phyloP scores from a whole-genome alignment of 2,113 vertebrate species.

The Sarotherodon lohbergeri region DNA sequence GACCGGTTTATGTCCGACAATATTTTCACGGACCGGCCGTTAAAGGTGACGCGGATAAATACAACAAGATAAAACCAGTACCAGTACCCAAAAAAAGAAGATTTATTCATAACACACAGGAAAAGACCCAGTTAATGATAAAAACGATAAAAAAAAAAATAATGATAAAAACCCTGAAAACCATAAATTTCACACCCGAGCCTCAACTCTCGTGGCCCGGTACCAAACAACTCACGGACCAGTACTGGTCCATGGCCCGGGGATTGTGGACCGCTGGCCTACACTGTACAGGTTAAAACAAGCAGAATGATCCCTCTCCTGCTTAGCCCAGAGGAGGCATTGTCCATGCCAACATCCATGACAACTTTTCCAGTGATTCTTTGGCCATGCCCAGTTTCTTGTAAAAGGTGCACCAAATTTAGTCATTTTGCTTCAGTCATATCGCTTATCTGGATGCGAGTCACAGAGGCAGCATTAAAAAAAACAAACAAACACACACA shows the following conservation, averaged over 20 bases:
- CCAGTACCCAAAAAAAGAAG: neutral
- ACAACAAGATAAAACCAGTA: fast-evolving
- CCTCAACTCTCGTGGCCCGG: fast-evolving
- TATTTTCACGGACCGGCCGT: fast-evolving
- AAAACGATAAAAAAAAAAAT: fast-evolving
- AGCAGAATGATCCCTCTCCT: neutral
- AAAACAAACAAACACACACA: fast-evolving
- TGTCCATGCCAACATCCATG: neutral
- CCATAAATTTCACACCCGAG: fast-evolving
- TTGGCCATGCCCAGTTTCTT: neutral
- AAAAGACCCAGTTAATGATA: fast-evolving
- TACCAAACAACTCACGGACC: neutral
- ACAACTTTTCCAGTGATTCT: neutral
- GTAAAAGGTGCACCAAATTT: neutral
- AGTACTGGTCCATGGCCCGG: fast-evolving
- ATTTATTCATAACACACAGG: neutral
- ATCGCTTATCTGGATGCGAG: fast-evolving
- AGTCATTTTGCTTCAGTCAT: neutral
- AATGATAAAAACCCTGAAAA: fast-evolving
- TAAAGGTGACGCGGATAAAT: fast-evolving
- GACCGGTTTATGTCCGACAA: neutral
- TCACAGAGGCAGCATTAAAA: fast-evolving
- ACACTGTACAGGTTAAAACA: neutral
- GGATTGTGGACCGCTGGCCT: neutral
- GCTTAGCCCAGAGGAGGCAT: neutral